A percentile compares a stretch with the other conserved stretches of the same genome.
Evolutionary conservation across 2,113 vertebrate species (phyloP).

Genomic region (Tauraco erythrolophus): DNA sequence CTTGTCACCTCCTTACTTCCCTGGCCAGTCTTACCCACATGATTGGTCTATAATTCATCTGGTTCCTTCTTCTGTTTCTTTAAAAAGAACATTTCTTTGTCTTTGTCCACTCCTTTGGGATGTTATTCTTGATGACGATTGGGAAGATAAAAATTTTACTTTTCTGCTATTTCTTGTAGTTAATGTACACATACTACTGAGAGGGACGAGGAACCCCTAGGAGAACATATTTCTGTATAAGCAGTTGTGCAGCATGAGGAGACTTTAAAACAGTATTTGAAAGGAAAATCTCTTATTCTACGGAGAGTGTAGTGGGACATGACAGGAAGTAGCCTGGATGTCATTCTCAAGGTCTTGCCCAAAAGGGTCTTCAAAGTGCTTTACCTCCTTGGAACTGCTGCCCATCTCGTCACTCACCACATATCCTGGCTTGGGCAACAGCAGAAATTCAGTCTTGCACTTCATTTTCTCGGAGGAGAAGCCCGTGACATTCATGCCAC

Average conservation of each 20-base stretch:
- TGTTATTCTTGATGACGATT: not conserved
- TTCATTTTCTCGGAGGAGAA: not conserved
- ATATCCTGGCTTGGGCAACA: not conserved
- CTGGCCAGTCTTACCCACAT: not conserved
- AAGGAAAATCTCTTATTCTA: not conserved
- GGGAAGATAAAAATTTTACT: not conserved
- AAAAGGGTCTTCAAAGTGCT: not conserved
- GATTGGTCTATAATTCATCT: not conserved
- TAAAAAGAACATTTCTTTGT: not conserved
- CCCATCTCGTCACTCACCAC: not conserved
- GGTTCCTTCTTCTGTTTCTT: not conserved
- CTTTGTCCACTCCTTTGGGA: not conserved
- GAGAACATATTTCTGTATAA: not conserved
- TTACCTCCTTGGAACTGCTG: not conserved
- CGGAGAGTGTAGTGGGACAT: not conserved
- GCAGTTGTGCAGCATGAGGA: not conserved
- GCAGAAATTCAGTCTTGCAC: not conserved
- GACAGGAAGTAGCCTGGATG: not conserved
- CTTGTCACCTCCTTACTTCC: not conserved
- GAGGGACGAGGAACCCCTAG: not conserved
- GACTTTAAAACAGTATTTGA: not conserved
- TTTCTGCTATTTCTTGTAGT: not conserved
- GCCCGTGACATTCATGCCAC: rapidly evolving
- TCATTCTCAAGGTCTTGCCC: not conserved
- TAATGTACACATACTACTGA: not conserved